Evolutionary conservation across 2,797 vertebrate genomes (phyloP), one percentile per base, ranked within the genome.

Genomic region (Ptychadena robeensis): DNA sequence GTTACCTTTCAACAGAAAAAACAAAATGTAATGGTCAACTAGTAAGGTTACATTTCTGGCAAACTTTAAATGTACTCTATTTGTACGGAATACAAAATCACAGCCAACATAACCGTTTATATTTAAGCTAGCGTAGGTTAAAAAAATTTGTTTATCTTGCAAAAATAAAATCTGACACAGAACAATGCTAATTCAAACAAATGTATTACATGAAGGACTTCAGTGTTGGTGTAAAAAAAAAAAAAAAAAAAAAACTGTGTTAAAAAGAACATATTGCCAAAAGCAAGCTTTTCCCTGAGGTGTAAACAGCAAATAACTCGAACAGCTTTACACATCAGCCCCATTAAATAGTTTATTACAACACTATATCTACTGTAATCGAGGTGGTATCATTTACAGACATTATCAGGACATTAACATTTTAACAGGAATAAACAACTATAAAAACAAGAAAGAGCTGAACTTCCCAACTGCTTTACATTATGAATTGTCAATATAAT

Each of bases 261-360:
- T 92, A 93, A n/a, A 91, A 93, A 76, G 44, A 48, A 32, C 15
- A 68, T 94, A 94, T 94, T 94, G 93, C 93, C 93, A 91, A 93
- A 93, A 28, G 93, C 92, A 94, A 93, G 91, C 92, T 93, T 90
- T 93, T 94, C 94, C 94, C 94, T 94, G 94, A 94, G 93, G 94
- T 94, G 93, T 94, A 94, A 94, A 94, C 93, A 94, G 93, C 92
- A 94, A 94, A 94, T 94, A 94, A 94, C 92, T 93, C 92, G 92
- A 94, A 94, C 94, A 96, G 94, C 93, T 94, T 95, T 96, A 95
- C 92, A 93, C 94, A 94, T 95, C 93, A 95, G 96, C 96, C 95
- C 95, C 96, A 94, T 95, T 95, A 93, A 97, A 98, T 95, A 96
- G 95, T 98, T 99, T 99, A 99, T 99, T 99, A 99, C 97, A 98